phyloP scores from a whole-genome alignment of 2,113 vertebrate species.

The Mustela lutreola region DNA sequence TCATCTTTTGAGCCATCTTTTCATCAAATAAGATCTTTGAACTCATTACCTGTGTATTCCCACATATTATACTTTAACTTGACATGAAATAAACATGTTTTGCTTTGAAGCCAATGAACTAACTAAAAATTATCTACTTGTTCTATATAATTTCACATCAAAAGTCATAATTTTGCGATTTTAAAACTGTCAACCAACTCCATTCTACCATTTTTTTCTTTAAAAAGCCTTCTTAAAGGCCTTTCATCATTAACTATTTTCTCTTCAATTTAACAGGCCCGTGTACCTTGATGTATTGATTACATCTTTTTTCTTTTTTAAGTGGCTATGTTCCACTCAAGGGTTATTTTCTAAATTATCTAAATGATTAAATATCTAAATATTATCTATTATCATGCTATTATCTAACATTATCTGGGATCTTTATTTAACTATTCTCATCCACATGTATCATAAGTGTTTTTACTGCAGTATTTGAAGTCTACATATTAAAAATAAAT shows the following conservation, averaged over 20 bases:
- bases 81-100: background rate
- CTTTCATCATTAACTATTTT: background rate
- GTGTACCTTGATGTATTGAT: background rate
- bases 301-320: background rate
- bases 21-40: slow-evolving; percentile 47
- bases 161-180: slow-evolving; percentile 21
- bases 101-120: background rate
- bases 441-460: background rate
- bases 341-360: background rate
- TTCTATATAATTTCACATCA: slow-evolving; percentile 1
- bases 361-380: background rate
- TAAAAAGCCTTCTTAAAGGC: too few species aligned
- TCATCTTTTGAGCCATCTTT: slow-evolving; percentile 3
- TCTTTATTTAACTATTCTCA: background rate
- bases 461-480: slow-evolving; percentile 14
- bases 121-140: slow-evolving; percentile 6
- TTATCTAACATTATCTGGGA: background rate
- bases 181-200: background rate
- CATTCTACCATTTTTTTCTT: background rate
- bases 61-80: background rate
- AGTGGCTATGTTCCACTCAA: background rate
- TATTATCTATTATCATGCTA: background rate
- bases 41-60: background rate
- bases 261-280: background rate
- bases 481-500: slow-evolving; percentile 11